These are phyloP conservation scores for Strigamia transsilvanica DNA, from an alignment of 2,888 invertebrate species.

Conservation along the genomic window DNA sequence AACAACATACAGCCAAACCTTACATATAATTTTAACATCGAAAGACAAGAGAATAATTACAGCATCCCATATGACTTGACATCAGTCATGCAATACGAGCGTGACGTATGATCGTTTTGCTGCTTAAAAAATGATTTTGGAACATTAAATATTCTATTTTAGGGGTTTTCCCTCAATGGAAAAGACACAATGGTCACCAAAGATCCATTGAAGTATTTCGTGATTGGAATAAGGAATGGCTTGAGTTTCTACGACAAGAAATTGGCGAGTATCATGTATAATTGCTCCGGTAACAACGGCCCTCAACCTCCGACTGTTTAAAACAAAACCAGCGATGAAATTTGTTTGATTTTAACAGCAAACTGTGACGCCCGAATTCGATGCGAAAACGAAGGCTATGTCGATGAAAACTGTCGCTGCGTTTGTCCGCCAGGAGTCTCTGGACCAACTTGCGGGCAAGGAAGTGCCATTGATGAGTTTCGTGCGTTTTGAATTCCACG, in stretches of 20 bases:
- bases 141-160: neutral
- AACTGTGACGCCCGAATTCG: neutral
- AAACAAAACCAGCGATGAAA: no score
- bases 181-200: neutral
- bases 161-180: neutral
- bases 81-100: constrained; percentile 64
- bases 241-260: neutral
- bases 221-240: neutral
- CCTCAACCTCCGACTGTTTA: no score
- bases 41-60: constrained; percentile 57
- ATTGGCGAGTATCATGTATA: neutral
- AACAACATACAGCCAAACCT: neutral
- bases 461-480: neutral
- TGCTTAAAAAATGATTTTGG: no score
- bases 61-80: constrained; percentile 61
- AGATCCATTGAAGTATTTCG: neutral
- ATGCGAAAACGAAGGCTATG: neutral
- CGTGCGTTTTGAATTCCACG: neutral
- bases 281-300: neutral
- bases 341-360: neutral
- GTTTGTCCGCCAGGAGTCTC: neutral
- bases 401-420: neutral
- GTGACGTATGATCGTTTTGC: constrained; percentile 36
- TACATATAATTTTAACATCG: neutral
- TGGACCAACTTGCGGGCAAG: neutral